Evolutionary conservation across 2,797 vertebrate genomes (phyloP).

Genomic region (Tapera naevia): DNA sequence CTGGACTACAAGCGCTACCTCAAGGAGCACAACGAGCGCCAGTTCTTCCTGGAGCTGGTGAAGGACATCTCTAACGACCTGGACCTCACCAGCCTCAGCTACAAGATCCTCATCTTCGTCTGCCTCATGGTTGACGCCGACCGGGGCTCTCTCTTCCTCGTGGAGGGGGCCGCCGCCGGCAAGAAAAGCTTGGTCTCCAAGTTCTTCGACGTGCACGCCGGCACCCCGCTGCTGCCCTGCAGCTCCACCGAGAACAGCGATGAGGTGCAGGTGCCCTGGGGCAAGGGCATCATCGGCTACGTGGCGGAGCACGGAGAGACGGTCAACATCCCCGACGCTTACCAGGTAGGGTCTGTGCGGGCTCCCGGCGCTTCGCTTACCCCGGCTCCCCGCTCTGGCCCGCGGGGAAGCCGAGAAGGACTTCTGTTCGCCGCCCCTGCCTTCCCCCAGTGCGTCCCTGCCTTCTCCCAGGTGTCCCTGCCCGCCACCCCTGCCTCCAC

Average conservation of each 20-base stretch:
- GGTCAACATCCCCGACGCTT: slow-evolving; percentile 95
- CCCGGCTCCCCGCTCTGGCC: neutral
- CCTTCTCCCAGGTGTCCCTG: no score
- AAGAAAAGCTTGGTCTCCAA: slow-evolving; percentile 97
- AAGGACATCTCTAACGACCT: slow-evolving; percentile 98
- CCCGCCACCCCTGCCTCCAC: no score
- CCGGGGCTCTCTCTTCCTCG: slow-evolving; percentile 93
- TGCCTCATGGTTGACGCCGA: slow-evolving; percentile 98
- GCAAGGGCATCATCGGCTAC: slow-evolving; percentile 97
- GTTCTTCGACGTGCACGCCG: slow-evolving; percentile 97
- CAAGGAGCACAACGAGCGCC: slow-evolving; percentile 92
- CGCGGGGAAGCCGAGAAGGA: neutral
- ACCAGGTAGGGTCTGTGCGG: slow-evolving; percentile 85
- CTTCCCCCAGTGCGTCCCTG: no score
- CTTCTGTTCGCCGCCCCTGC: neutral
- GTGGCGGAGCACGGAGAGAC: slow-evolving; percentile 97
- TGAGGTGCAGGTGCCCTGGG: slow-evolving; percentile 98
- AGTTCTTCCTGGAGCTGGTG: slow-evolving; percentile 97
- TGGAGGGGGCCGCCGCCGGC: slow-evolving; percentile 88
- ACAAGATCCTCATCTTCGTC: slow-evolving; percentile 96
- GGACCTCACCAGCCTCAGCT: slow-evolving; percentile 94
- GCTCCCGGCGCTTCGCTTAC: neutral
- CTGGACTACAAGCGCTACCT: slow-evolving; percentile 97
- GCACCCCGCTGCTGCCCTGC: slow-evolving; percentile 91
- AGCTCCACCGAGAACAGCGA: slow-evolving; percentile 86